phyloP scores from a whole-genome alignment of 2,113 vertebrate species.

The Dolichallabes microphthalmus region DNA sequence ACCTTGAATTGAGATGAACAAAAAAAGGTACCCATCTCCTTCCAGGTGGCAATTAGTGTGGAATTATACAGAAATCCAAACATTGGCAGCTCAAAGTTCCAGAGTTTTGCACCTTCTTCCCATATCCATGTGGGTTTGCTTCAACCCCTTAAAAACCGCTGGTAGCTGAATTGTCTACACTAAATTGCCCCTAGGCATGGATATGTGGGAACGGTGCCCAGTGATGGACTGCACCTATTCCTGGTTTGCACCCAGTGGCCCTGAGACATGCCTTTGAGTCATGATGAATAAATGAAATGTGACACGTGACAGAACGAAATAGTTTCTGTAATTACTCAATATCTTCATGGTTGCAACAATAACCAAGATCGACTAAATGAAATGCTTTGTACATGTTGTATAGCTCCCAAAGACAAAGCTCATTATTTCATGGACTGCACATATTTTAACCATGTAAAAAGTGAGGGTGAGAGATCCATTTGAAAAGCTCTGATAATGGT shows the following conservation, averaged over 20 bases:
- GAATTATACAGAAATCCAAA: conserved; percentile 7
- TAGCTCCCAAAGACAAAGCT: neutral
- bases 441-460: conserved; percentile 16
- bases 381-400: neutral
- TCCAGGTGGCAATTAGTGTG: neutral
- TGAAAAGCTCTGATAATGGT: conserved; percentile 53
- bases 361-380: neutral
- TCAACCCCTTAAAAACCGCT: neutral
- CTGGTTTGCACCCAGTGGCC: neutral
- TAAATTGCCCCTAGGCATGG: neutral
- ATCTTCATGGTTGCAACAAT: neutral
- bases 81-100: neutral
- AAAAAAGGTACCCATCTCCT: neutral
- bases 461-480: conserved; percentile 51
- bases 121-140: neutral
- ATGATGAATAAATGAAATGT: neutral
- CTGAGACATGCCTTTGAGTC: neutral
- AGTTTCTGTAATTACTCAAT: neutral
- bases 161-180: neutral
- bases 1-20: neutral
- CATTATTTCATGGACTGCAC: conserved; percentile 12
- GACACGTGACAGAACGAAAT: neutral
- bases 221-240: neutral
- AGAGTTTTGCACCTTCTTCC: neutral
- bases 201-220: neutral